phyloP scores from a whole-genome alignment of 1,140 invertebrate species.

The Hypsibius dujardini region DNA sequence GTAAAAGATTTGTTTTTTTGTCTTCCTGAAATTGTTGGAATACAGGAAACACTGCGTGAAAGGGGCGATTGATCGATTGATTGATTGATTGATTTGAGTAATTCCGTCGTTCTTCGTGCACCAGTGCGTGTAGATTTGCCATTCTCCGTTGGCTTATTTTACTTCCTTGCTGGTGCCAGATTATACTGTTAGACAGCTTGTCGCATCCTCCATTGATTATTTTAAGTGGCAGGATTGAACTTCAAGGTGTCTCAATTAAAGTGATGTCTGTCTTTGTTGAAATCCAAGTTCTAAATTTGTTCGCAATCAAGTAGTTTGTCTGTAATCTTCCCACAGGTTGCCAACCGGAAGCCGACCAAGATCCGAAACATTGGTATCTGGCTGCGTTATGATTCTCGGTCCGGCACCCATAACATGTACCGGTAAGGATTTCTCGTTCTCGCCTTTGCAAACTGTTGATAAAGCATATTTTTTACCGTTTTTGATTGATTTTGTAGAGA shows the following conservation, averaged over 20 bases:
- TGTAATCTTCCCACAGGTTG: slow-evolving; percentile 40
- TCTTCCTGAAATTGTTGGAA: no score
- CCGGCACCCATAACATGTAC: slow-evolving; percentile 99
- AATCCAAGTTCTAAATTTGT: no score
- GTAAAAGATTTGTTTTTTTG: no score
- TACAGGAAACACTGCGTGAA: no score
- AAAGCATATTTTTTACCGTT: no score
- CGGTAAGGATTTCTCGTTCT: slow-evolving; percentile 31
- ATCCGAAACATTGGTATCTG: slow-evolving; percentile 99
- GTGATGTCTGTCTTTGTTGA: slow-evolving; percentile 18
- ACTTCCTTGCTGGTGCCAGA: slow-evolving; percentile 1
- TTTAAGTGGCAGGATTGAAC: neutral
- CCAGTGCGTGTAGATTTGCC: neutral
- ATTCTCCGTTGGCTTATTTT: neutral
- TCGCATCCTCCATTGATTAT: neutral
- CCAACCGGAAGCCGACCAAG: slow-evolving; percentile 71
- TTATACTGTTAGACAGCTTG: neutral
- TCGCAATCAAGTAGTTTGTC: no score
- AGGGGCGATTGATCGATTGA: no score
- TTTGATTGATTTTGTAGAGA: slow-evolving; percentile 37
- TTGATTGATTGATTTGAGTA: no score
- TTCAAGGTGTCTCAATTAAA: slow-evolving; percentile 3
- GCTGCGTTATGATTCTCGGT: slow-evolving; percentile 83
- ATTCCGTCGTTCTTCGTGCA: neutral
- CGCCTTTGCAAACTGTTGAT: no score